Base-by-base conservation (phyloP, 2,113 vertebrate genomes). In the Anas platyrhynchos region DNA sequence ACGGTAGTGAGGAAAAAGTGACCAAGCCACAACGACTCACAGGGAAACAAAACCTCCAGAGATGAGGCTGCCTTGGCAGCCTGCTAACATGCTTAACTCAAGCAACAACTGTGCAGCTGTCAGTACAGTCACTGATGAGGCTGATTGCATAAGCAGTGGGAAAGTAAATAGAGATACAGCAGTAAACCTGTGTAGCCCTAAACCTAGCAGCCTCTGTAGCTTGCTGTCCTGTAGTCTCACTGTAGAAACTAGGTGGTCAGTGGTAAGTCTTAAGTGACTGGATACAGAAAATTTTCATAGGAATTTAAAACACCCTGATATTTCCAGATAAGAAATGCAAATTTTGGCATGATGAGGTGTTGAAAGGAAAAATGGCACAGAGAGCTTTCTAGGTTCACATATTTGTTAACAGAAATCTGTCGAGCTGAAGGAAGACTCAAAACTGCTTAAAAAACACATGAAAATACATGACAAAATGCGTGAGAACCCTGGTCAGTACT, bases 1-100 rank as follows among this genome's bases (percentile, higher is more conserved):
- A 78, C 3, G 2, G 68, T 1, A 16, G 56, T 1, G 43, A 75
- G 79, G 94, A 67, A 91, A 93, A 93, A 95, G 65, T 94, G 88
- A 88, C 92, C 79, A 6, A 88, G 76, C 46, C 86, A 76, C 68
- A 72, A 67, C 91, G 88, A 91, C 26, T 94, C 93, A 95, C 11
- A 50, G 77, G 56, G 61, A 92, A 93, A 62, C 2, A 3, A 83
- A 93, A 61, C 38, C 72, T 75, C 56, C 72, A 16, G 88, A 55
- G 68, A 86, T 44, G 69, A 82, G 61, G 73, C 85, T 83, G 76
- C 26, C 72, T 83, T 83, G 65, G 63, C 86, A 83, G 61, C 50
- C 73, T 72, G 90, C 62, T 78, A 85, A 78, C 15, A 2, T 16
- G 36, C 27, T 83, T 54, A 68, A 27, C 65, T 65, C 20, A 18